Evolutionary conservation across 2,797 vertebrate genomes (phyloP), one percentile per base, ranked within the genome.

Genomic region (Fratercula arctica): DNA sequence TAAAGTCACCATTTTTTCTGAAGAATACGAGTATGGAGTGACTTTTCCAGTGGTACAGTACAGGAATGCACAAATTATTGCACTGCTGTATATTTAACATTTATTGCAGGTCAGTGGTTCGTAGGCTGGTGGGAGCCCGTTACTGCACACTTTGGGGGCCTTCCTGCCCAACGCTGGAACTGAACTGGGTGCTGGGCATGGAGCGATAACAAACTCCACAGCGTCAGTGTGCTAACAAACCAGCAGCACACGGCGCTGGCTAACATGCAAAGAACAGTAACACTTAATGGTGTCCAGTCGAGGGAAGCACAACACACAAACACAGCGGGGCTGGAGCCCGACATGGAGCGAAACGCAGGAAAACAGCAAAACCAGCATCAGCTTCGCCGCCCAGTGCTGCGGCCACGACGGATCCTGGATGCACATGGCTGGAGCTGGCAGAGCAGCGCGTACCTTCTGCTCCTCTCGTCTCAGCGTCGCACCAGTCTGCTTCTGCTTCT

Each of bases 371-470:
- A 69, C 54, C 23, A 28, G 37, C n/a, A 48, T 4, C 35, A 26
- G 7, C 43, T 8, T 3, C 9, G 51, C 39, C 23, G 53, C 29
- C 28, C 0, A 0, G 16, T 5, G 14, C 63, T 16, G 2, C 0
- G 2, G 39, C 2, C 13, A 3, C 28, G 37, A 66, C 5, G 14
- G 19, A 48, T 31, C 28, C 37, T 10, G 63, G 66, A 25, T 1
- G 12, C 2, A 13, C 11, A 3, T 0, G 2, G 31, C 24, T n/a
- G 19, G 21, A 33, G 29, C 26, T 3, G 3, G 31, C 29, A 18
- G 43, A 76, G 50, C 13, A n/a, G 17, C 2, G 11, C 4, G 2
- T 16, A 39, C 2, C 20, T 43, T 26, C 29, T 28, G 6, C 21
- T 8, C 6, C 16, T 19, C 70, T 16, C 2, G 16, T 17, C 51